Conservation (phyloP, 2,888 invertebrate species). For the Nineta flava region DNA sequence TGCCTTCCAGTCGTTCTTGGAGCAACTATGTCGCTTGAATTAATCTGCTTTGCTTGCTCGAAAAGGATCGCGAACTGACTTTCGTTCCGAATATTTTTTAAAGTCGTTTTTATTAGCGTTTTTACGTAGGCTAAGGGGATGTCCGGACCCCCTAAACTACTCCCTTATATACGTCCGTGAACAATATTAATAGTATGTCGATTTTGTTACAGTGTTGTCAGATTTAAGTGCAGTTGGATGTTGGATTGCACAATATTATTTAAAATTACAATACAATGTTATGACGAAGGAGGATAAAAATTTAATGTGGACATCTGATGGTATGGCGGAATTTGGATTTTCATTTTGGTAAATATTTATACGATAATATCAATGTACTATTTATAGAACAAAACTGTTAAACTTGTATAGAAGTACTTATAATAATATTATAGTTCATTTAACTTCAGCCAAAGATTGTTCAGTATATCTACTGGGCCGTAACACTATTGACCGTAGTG, state of each 20-base stretch:
- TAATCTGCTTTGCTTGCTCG: too few species aligned
- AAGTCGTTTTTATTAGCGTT: too few species aligned
- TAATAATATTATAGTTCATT: too few species aligned
- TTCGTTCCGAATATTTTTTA: too few species aligned
- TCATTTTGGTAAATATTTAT: constrained; percentile 58
- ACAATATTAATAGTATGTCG: too few species aligned
- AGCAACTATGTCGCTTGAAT: too few species aligned
- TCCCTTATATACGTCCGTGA: too few species aligned
- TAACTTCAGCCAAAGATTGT: too few species aligned
- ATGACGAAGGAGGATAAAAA: constrained; percentile 63
- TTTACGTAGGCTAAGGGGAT: not conserved
- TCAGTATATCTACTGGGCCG: too few species aligned
- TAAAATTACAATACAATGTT: constrained; percentile 67
- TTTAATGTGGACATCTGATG: constrained; percentile 69
- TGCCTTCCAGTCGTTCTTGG: too few species aligned
- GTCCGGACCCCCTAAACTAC: not conserved
- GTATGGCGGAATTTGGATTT: constrained; percentile 64
- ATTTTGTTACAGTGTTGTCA: constrained; percentile 46
- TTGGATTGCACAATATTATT: constrained; percentile 73
- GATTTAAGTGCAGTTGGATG: constrained; percentile 59
- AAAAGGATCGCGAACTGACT: too few species aligned
- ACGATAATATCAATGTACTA: constrained; percentile 3
- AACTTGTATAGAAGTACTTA: not conserved
- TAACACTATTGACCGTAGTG: too few species aligned
- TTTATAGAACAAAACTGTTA: not conserved